Base-by-base conservation (phyloP, 1,140 invertebrate genomes). In the Mycetomoellerius zeteki region DNA sequence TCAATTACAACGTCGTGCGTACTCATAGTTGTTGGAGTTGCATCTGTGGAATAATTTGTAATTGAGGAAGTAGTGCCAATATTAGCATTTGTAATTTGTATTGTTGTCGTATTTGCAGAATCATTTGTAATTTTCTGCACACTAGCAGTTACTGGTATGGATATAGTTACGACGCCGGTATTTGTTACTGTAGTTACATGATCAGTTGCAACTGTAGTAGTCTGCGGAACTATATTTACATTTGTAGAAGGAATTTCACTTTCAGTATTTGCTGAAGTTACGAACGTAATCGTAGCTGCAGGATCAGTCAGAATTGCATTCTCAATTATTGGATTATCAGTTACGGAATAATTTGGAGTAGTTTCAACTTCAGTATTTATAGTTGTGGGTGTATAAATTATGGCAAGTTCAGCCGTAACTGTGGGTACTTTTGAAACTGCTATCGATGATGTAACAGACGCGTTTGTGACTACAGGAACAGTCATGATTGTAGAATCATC, bases 141-240 rank as follows among this genome's bases (percentile, higher is more conserved):
- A 69, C 27, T 19, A 50, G 14, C 21, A 12, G 30, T 75, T n/a
- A 27, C 14, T 21, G 60, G 19, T 27, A 33, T 56, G 7, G 27
- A 52, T 33, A 5, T 47, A 37, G 1, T 10, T 72, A 72, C 21
- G 19, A 16, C 19, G 30, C 27, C 75, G 10, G 19, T 50, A n/a
- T 14, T 47, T 2, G 7, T 4, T 47, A 8, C 2, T 3, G n/a
- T 47, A 50, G 37, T 19, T 16, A 10, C 30, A 69, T 62, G 5
- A 37, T 71, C 47, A n/a, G 12, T 47, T n/a, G 7, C 27, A 3
- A 1, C 5, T 47, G 19, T 24, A 3, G 43, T 65, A 78, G 12
- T 30, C 12, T 30, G 6, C 6, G 77, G 27, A 69, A 81, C 12
- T 64, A 14, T 16, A 56, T 75, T 52, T 73, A 50, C 47, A 50